phyloP scores from a whole-genome alignment of 2,113 vertebrate species.

The Chascanopsetta lugubris region DNA sequence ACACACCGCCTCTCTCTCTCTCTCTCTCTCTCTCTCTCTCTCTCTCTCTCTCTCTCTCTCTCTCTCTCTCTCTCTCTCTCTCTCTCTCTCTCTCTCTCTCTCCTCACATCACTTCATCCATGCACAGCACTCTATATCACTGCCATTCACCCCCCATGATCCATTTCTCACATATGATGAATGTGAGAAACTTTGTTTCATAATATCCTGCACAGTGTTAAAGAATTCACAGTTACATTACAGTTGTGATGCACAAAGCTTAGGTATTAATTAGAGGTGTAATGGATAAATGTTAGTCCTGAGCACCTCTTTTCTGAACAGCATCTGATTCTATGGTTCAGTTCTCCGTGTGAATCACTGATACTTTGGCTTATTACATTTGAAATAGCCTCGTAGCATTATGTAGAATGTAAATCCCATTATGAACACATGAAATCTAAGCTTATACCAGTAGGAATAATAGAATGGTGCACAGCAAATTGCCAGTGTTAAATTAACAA shows the following conservation, averaged over 20 bases:
- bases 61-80: conserved; percentile 11
- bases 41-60: background rate
- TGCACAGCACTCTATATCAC: conserved; percentile 22
- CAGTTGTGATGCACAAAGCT: background rate
- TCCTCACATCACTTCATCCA: conserved; percentile 15
- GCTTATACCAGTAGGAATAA: no score
- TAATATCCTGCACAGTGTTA: conserved; percentile 23
- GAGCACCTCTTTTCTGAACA: conserved; percentile 6
- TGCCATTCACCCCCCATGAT: conserved; percentile 7
- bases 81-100: background rate
- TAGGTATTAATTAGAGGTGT: conserved; percentile 6
- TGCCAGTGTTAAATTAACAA: no score
- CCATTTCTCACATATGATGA: background rate
- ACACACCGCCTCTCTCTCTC: conserved; percentile 6
- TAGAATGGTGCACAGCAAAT: no score
- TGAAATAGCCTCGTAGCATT: no score
- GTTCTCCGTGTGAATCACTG: conserved; percentile 19
- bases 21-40: background rate
- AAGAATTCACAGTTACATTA: conserved; percentile 20
- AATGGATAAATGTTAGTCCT: conserved; percentile 33
- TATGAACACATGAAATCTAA: no score
- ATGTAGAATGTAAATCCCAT: no score
- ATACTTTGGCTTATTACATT: conserved; percentile 22
- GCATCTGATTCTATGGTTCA: conserved; percentile 26
- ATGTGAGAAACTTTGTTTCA: conserved; percentile 34